These are phyloP conservation scores for Mythimna pallens DNA, from an alignment of 2,888 invertebrate genomes.

Conservation along the genomic window DNA sequence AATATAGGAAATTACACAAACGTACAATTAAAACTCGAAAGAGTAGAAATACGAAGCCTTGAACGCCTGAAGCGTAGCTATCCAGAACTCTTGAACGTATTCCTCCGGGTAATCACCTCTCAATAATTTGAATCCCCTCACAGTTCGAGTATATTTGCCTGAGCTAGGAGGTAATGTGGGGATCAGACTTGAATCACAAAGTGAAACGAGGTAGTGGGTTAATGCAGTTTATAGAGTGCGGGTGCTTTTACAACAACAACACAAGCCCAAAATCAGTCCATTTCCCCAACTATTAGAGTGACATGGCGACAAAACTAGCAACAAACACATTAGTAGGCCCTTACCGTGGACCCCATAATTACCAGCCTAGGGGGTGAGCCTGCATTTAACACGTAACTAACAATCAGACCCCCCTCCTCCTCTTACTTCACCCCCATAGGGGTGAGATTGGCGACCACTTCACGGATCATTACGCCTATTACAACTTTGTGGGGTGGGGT, in stretches of 20 bases:
- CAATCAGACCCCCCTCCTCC: conserved; percentile 43
- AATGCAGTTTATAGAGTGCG: background rate
- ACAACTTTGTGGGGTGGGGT: conserved; percentile 68
- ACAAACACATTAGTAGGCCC: conserved; percentile 39
- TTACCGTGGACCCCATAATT: conserved; percentile 36
- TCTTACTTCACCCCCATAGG: conserved; percentile 2
- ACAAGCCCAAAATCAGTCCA: background rate
- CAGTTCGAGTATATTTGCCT: conserved; percentile 12
- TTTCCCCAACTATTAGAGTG: conserved; percentile 22
- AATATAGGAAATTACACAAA: background rate
- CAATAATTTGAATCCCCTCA: conserved; percentile 3
- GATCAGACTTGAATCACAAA: background rate
- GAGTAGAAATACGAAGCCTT: background rate
- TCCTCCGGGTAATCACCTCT: background rate
- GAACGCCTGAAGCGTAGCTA: conserved; percentile 11
- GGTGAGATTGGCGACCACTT: conserved; percentile 56
- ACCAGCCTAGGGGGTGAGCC: conserved; percentile 33
- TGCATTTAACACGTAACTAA: conserved; percentile 61
- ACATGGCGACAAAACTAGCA: conserved; percentile 33
- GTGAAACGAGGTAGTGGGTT: background rate
- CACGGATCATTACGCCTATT: conserved; percentile 74
- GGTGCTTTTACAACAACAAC: background rate
- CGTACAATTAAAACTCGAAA: conserved; percentile 1
- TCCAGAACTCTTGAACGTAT: conserved; percentile 3
- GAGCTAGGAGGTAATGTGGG: background rate